Base-by-base conservation (phyloP, 2,797 vertebrate genomes). In the Euthynnus affinis region DNA sequence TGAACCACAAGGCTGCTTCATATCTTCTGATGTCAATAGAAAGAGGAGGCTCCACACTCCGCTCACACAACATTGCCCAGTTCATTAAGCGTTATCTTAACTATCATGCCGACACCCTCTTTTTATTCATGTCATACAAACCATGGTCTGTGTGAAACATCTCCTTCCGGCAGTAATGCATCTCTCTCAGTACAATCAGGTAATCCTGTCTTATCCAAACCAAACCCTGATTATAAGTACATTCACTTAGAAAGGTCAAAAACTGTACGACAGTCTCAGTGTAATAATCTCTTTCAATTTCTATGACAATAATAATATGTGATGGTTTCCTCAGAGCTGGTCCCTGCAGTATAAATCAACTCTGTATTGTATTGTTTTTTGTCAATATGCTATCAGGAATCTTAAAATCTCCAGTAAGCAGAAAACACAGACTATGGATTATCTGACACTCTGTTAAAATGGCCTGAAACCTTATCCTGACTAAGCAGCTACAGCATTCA, bases 381-480 rank as follows among this genome's bases (percentile, higher is more conserved):
- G 48, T 72, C 15, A 61, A 63, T 23, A 56, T 51, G 23, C 17
- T 46, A 49, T 10, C 13, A 68, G 44, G 48, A 76, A 44, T 69
- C 12, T 67, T 9, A 69, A 48, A 62, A 72, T 58, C 52, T 71
- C 52, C 34, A 58, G 74, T 29, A 23, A 62, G 27, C 66, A 46
- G 18, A 44, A 74, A 76, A 81, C 10, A 61, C 44, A 52, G 27
- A 42, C 29, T 32, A 51, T 40, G 44, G 49, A 73, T 73, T 76
- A 71, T 68, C 2, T 74, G 61, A 17, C 22, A 77, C 29, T 27
- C 61, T 49, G 18, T 49, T 20, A 49, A 1, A 2, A 7, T 27
- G 14, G 71, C 5, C 49, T 82, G 79, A 82, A 88, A 85, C 69
- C 68, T 79, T 58, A 75, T 27, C 73, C 63, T 44, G 15, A 76